Base-by-base conservation (phyloP, 1,140 invertebrate genomes). In the Drosophila virilis region DNA sequence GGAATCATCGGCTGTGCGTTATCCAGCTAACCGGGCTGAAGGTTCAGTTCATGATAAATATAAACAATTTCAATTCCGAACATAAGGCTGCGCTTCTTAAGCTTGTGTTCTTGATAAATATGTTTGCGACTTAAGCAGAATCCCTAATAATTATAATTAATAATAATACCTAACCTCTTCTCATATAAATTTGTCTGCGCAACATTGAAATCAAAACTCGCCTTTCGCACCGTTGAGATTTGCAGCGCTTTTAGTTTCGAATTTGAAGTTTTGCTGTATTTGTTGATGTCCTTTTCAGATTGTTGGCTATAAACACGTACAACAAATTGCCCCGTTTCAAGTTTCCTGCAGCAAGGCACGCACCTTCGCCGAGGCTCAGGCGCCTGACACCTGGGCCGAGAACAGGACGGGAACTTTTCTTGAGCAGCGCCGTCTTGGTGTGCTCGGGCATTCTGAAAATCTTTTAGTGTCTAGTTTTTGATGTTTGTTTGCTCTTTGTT, bases 241-340 rank as follows among this genome's bases (percentile, higher is more conserved):
- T 67, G 45, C 69, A 46, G 33, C 45, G 64, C 65, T 74, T 74
- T 79, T 76, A 78, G 67, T 76, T 76, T 76, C 51, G 17, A 75
- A 78, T 76, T 76, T 78, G 33, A 71, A 75, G 43, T 32, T 71
- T 51, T 17, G 6, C n/a, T 28, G 7, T 43, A 1, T 38, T 13
- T 52, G 10, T 38, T 32, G 1, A 15, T 46, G n/a, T 68, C 5
- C 10, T 10, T 37, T 52, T 32, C 43, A 69, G 58, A 69, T 77
- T 78, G 73, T 65, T 54, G 52, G 64, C 77, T 59, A 77, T 79
- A 79, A 79, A 77, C 74, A 77, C 74, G 69, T 77, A 65, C 64
- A 77, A 54, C 69, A 77, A 76, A 77, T 77, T 79, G 62, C 51
- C 64, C 61, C 62, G 73, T 57, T 57, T 67, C 74, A 58, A 76